Evolutionary conservation across 2,888 invertebrate species (phyloP).

Genomic region (Agriopis leucophaearia): DNA sequence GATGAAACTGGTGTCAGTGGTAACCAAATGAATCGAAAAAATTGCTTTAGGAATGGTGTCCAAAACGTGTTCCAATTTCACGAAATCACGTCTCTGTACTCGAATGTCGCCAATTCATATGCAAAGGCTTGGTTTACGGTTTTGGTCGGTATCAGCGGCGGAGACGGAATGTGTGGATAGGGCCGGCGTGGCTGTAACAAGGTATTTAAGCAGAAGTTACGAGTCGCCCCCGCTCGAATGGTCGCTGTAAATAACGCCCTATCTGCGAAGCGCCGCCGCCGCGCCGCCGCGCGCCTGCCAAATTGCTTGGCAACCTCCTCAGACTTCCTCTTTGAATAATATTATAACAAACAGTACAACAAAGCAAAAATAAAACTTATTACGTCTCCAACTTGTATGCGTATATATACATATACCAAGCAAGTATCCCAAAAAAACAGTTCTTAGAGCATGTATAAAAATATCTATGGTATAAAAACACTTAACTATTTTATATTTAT

Average conservation of each 20-base stretch:
- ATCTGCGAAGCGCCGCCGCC: constrained; percentile 70
- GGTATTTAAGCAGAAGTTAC: constrained; percentile 82
- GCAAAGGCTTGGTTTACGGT: constrained; percentile 54
- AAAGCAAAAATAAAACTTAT: constrained; percentile 72
- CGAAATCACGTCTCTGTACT: constrained; percentile 36
- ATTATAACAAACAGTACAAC: constrained; percentile 76
- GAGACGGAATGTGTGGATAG: constrained; percentile 57
- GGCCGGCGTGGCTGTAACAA: constrained; percentile 65
- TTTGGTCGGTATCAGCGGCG: constrained; percentile 55
- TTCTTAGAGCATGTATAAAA: too few relatives aligned
- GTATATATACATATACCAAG: constrained; percentile 11
- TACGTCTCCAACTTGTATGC: constrained; percentile 51
- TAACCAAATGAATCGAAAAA: constrained; percentile 24
- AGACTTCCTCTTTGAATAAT: constrained; percentile 82
- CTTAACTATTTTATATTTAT: too few relatives aligned
- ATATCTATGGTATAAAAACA: too few relatives aligned
- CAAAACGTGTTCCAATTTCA: constrained; percentile 38
- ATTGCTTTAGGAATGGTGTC: constrained; percentile 25
- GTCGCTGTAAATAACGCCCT: constrained; percentile 79
- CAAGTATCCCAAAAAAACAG: neutral
- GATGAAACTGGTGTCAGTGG: constrained; percentile 12
- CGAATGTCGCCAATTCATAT: constrained; percentile 37
- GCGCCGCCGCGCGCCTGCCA: constrained; percentile 74
- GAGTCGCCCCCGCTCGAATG: constrained; percentile 70
- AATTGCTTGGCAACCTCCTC: constrained; percentile 83